A percentile compares a stretch with the other conserved stretches of the same genome.
phyloP scores from a whole-genome alignment of 2,888 invertebrate genomes.

The Leptinotarsa haldemani region DNA sequence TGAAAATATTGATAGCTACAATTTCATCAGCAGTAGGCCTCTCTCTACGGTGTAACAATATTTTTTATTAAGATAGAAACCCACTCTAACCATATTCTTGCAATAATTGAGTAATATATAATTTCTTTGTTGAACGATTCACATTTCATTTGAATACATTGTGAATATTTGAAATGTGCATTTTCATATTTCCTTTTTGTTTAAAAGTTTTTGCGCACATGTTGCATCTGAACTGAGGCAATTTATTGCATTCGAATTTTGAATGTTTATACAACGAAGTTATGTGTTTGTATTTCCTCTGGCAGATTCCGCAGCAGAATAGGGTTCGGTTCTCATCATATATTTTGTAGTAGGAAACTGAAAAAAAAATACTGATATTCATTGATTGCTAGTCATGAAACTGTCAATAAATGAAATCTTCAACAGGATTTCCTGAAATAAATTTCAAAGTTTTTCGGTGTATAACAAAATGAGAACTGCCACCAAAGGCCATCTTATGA shows the following conservation, averaged over 20 bases:
- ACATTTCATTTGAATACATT: conserved; percentile 12
- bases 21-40: too few species aligned
- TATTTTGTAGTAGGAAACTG: conserved; percentile 8
- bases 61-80: too few species aligned
- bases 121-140: not conserved
- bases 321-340: not conserved
- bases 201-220: conserved; percentile 48
- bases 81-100: too few species aligned
- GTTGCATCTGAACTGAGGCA: conserved; percentile 47
- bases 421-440: too few species aligned
- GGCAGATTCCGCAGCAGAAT: conserved; percentile 38
- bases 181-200: conserved; percentile 48
- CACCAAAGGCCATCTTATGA: too few species aligned
- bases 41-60: too few species aligned
- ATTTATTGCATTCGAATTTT: conserved; percentile 53
- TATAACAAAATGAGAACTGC: too few species aligned
- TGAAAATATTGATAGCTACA: too few species aligned
- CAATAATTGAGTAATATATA: not conserved
- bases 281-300: conserved; percentile 44
- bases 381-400: not conserved
- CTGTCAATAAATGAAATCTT: too few species aligned
- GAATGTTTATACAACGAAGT: conserved; percentile 47
- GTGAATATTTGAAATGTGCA: conserved; percentile 43
- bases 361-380: not conserved
- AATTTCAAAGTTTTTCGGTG: too few species aligned